phyloP scores from a whole-genome alignment of 2,888 invertebrate genomes.

The Liopterus haemorrhoidalis region DNA sequence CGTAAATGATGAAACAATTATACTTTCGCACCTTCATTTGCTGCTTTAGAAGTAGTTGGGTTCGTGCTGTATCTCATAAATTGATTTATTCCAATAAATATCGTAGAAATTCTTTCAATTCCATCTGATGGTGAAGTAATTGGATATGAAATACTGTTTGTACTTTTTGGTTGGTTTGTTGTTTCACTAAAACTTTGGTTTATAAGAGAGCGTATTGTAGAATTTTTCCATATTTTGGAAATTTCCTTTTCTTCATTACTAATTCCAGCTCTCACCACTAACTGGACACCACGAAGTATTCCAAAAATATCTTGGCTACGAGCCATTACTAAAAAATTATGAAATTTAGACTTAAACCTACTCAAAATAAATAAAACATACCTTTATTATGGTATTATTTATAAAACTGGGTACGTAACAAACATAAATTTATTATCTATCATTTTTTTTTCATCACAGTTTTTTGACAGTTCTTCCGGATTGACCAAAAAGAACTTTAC shows the following conservation, averaged over 20 bases:
- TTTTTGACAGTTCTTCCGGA: no score
- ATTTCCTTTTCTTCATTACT: constrained; percentile 59
- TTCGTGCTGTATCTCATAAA: no score
- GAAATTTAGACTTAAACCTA: not conserved
- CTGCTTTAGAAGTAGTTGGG: not conserved
- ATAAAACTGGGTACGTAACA: not conserved
- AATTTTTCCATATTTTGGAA: constrained; percentile 61
- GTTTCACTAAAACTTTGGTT: no score
- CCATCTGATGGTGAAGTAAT: no score
- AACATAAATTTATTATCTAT: not conserved
- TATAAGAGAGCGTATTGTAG: constrained; percentile 58
- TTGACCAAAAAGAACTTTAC: no score
- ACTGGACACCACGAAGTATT: constrained; percentile 62
- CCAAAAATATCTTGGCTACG: constrained; percentile 60
- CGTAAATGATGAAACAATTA: not conserved
- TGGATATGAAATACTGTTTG: no score
- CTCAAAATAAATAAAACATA: not conserved
- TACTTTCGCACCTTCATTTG: not conserved
- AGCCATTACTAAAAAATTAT: constrained; percentile 45
- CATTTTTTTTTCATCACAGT: no score
- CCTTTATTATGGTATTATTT: not conserved
- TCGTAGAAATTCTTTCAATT: no score
- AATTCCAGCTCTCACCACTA: constrained; percentile 60
- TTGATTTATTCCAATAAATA: no score
- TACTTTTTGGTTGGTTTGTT: no score